Percentiles rank a stretch among this genome's conserved stretches.
Evolutionary conservation across 2,113 vertebrate species (phyloP).

Genomic region (Thalassoma bifasciatum): DNA sequence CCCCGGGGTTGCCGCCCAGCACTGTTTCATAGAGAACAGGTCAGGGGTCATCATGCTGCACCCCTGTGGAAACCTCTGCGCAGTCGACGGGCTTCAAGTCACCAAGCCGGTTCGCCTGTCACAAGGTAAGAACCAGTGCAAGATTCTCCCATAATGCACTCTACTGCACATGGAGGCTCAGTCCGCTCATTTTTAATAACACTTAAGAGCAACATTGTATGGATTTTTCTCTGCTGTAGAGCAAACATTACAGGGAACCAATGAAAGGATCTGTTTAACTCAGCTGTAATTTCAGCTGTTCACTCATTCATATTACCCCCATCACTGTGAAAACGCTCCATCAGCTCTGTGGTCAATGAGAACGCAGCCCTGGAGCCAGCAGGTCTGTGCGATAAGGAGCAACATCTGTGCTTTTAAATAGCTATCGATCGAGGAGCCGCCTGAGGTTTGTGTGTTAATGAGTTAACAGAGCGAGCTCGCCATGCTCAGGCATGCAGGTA

Average conservation of each 20-base stretch:
- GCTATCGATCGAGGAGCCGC: conserved; percentile 22
- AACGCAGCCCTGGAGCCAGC: not conserved
- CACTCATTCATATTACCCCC: not conserved
- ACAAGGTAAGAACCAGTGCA: conserved; percentile 86
- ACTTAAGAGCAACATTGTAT: not conserved
- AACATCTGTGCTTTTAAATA: conserved; percentile 40
- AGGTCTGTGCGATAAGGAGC: conserved; percentile 25
- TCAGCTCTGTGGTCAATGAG: conserved; percentile 23
- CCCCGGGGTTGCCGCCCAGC: conserved; percentile 86
- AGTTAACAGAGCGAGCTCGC: conserved; percentile 36
- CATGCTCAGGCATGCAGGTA: conserved; percentile 29
- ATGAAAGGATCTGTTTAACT: conserved; percentile 11
- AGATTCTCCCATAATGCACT: not conserved
- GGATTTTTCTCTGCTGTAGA: not conserved
- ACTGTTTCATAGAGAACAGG: conserved; percentile 93
- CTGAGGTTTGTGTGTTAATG: conserved; percentile 39
- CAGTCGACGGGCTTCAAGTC: conserved; percentile 86
- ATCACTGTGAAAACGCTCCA: conserved; percentile 21
- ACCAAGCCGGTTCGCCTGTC: conserved; percentile 87
- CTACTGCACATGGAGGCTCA: not conserved
- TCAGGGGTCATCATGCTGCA: conserved; percentile 88
- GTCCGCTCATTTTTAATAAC: not conserved
- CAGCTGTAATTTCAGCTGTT: conserved; percentile 1
- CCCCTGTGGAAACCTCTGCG: conserved; percentile 91
- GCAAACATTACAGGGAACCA: conserved; percentile 11